These are phyloP conservation scores for Pimpla rufipes DNA, from an alignment of 2,888 invertebrate species.

Conservation along the genomic window DNA sequence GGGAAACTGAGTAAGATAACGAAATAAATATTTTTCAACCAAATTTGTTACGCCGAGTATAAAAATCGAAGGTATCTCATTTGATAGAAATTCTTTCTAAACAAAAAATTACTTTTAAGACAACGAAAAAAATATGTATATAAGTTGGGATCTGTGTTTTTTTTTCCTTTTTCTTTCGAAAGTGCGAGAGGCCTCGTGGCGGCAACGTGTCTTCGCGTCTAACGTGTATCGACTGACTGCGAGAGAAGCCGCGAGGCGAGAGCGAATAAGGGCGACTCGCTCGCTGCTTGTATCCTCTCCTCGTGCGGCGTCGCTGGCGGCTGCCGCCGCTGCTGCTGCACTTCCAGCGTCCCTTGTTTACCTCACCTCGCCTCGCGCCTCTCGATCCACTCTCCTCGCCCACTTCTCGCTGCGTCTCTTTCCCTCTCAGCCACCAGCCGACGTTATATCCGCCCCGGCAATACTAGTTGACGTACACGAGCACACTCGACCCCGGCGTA, in stretches of 20 bases:
- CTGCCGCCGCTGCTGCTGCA: conserved; percentile 63
- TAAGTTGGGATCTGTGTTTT: too few relatives aligned
- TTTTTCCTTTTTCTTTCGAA: conserved; percentile 1
- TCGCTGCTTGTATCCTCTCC: conserved; percentile 42
- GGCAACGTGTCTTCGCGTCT: conserved; percentile 65
- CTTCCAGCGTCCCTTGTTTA: conserved; percentile 50
- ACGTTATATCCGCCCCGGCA: conserved; percentile 13
- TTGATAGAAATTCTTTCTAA: too few relatives aligned
- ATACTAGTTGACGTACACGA: conserved; percentile 15
- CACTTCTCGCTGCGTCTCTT: neutral
- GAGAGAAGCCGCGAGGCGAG: conserved; percentile 63
- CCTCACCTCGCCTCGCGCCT: conserved; percentile 30
- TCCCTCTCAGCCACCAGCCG: neutral
- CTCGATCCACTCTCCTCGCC: conserved; percentile 41
- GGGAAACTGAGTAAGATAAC: too few relatives aligned
- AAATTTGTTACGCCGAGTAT: too few relatives aligned
- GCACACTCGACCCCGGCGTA: conserved; percentile 21
- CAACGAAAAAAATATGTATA: neutral
- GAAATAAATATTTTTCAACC: too few relatives aligned
- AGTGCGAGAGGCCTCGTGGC: neutral
- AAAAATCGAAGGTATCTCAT: too few relatives aligned
- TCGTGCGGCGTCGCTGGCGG: conserved; percentile 22
- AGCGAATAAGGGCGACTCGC: conserved; percentile 71
- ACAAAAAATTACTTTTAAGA: too few relatives aligned
- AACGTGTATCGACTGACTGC: conserved; percentile 73